These are phyloP conservation scores for Etia nguti DNA, from an alignment of 2,113 vertebrate genomes.

Conservation along the genomic window DNA sequence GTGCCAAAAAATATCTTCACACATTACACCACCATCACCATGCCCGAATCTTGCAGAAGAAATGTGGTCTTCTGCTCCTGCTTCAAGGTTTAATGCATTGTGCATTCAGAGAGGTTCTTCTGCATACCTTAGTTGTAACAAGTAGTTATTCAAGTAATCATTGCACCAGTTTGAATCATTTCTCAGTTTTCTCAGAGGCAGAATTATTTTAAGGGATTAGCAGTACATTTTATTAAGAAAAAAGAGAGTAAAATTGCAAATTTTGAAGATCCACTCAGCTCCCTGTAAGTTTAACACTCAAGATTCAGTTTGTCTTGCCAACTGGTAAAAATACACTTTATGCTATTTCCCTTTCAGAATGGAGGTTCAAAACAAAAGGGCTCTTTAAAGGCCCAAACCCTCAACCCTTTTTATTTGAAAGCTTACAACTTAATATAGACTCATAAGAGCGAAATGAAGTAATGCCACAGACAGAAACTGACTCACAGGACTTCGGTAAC, in stretches of 20 bases:
- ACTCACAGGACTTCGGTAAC: not conserved
- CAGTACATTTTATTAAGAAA: not conserved
- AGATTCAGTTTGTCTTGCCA: not conserved
- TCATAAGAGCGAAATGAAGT: not conserved
- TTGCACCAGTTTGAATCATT: not conserved
- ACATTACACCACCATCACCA: not conserved
- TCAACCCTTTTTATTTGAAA: not conserved
- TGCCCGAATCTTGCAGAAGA: not conserved
- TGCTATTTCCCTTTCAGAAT: not conserved
- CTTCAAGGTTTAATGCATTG: not conserved
- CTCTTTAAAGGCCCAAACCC: not conserved
- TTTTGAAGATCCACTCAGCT: not conserved
- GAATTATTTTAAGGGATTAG: not conserved
- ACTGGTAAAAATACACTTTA: not conserved
- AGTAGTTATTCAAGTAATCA: not conserved
- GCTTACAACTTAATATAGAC: not conserved
- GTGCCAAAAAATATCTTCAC: not conserved
- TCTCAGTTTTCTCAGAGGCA: not conserved
- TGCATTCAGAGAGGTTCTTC: not conserved
- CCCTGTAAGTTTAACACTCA: not conserved
- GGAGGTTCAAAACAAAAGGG: not conserved
- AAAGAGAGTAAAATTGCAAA: not conserved
- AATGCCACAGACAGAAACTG: not conserved
- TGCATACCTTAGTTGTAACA: not conserved
- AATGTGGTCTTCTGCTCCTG: not conserved